Evolutionary conservation across 1,140 invertebrate genomes (phyloP), one percentile per base, ranked within the genome.

Genomic region (Drosophila parabipectinata): DNA sequence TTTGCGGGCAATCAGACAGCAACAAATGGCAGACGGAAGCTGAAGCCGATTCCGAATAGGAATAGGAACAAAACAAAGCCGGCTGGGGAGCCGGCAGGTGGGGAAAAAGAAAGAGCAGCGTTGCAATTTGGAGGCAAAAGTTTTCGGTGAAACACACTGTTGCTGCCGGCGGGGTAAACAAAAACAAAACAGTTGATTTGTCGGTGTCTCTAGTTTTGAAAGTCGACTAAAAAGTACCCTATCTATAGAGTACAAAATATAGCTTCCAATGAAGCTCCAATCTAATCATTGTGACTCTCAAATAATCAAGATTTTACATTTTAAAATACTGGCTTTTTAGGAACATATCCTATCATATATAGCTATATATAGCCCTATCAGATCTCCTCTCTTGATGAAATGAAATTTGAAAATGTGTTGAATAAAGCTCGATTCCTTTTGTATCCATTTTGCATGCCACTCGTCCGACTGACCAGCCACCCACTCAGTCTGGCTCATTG

Each of bases 1-100:
- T 85, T 82, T 82, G 77, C 71, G 74, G 82, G 71, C 82, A 87
- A 87, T 87, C 81, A 87, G 82, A 87, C 82, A 79, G 74, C 82
- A 87, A 87, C 82, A 87, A 81, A 85, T 81, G 69, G 54, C 64
- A 47, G 67, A 32, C 74, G 58, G 73, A 73, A 58, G 37, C 34
- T 15, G 48, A 28, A 44, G 45, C 52, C 47, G 26, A 72, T 18
- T 26, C 10, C 44, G 51, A 37, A 45, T 18, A 45, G 55, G n/a
- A 44, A 21, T 7, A 18, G 18, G 37, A 37, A 18, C 4, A 21
- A 41, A 32, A 18, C 15, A 8, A 39, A n/a, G n/a, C 28, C 26
- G 24, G 18, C 9, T 56, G 44, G 24, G 8, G 26, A 6, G 47
- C 26, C 9, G 15, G 10, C 34, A 37, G 34, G 34, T 21, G 37